Evolutionary conservation across 2,888 invertebrate species (phyloP), one percentile per base, ranked within the genome.

Genomic region (Rhaphigaster nebulosa): DNA sequence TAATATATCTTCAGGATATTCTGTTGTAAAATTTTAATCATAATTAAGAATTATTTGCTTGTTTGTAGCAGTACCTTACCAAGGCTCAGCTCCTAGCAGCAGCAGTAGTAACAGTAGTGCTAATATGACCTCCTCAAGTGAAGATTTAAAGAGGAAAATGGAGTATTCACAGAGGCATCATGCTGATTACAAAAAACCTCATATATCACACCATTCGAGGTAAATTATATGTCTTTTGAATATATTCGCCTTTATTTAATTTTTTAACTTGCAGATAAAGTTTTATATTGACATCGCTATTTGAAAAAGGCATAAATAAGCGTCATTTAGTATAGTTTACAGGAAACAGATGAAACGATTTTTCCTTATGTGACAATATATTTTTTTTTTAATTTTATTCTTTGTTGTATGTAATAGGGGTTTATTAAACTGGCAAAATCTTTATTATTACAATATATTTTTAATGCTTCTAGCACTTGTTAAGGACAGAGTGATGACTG

Each of bases 151-250:
- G 87, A 87, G 91, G 54, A 92, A 92, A 56, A 90, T 91, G 88
- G 90, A 90, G 45, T 87, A 80, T 29, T 45, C 87, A 41, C 92
- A 91, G 29, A 91, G 92, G 90, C 92, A 91, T 70, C 92, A 91
- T 89, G 90, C 90, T 54, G 91, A 91, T 45, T 91, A 92, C 70
- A 91, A 92, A 56, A 92, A 92, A 84, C 90, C 91, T 60, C 91
- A 91, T 90, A 60, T 91, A 38, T 90, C 91, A n/a, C 91, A 91
- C n/a, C 91, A 91, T 91, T 88, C 90, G 20, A 90, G 91, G 91
- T 91, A 88, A 52, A 38, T 87, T 29, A 34, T 29, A 26, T 87
- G 6, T 54, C 23, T n/a, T 87, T 5, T 87, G 18, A 23, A 80
- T 38, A 80, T 3, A 38, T 80, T 41, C 41, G 6, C 12, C 5